A percentile compares a stretch with the other conserved stretches of the same genome.
phyloP scores from a whole-genome alignment of 2,797 vertebrate genomes.

The Naso thynnoides region DNA sequence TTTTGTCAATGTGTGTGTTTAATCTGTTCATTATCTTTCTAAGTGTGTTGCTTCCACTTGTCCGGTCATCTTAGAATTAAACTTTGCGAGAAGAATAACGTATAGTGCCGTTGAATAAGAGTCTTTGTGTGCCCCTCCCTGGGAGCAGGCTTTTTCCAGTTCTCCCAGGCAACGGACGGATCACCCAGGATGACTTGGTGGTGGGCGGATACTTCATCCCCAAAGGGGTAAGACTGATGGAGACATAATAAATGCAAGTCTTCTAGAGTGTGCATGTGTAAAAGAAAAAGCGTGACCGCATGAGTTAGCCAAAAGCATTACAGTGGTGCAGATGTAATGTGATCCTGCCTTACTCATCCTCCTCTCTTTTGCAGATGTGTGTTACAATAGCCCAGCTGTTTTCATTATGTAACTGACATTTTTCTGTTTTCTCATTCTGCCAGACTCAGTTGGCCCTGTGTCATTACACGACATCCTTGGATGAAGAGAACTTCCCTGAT shows the following conservation, averaged over 20 bases:
- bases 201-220: slow-evolving; percentile 94
- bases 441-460: slow-evolving; percentile 95
- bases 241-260: slow-evolving; percentile 24
- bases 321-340: slow-evolving; percentile 60
- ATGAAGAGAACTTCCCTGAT: slow-evolving; percentile 86
- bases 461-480: slow-evolving; percentile 92
- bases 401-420: slow-evolving; percentile 39
- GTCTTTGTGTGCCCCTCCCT: slow-evolving; percentile 66
- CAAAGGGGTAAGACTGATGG: slow-evolving; percentile 89
- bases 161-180: slow-evolving; percentile 92
- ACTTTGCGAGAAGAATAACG: slow-evolving; percentile 32
- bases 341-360: slow-evolving; percentile 65
- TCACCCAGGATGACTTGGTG: slow-evolving; percentile 92
- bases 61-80: slow-evolving; percentile 13
- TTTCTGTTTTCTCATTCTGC: slow-evolving; percentile 5
- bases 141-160: slow-evolving; percentile 92
- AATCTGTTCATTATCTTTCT: slow-evolving; percentile 2
- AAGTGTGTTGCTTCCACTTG: slow-evolving; percentile 5
- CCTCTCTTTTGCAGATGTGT: slow-evolving; percentile 20
- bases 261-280: slow-evolving; percentile 35
- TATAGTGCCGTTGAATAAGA: slow-evolving; percentile 63
- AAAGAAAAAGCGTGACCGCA: slow-evolving; percentile 26
- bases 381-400: slow-evolving; percentile 59
- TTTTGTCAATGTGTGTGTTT: neutral
- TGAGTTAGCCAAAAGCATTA: slow-evolving; percentile 54